Evolutionary conservation across 1,140 invertebrate genomes (phyloP).

Genomic region (Brachionus rubens): DNA sequence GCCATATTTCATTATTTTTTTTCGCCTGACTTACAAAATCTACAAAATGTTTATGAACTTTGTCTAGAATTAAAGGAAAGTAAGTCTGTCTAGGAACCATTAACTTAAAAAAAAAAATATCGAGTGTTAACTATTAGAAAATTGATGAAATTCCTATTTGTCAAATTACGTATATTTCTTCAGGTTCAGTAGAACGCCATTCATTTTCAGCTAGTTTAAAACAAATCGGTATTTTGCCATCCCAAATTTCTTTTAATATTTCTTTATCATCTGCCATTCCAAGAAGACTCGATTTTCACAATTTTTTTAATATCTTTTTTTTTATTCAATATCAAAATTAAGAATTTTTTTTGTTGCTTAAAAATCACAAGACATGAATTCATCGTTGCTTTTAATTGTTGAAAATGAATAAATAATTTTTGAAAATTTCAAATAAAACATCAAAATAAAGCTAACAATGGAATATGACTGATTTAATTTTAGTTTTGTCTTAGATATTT

Average conservation of each 20-base stretch:
- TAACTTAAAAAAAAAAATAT: no score
- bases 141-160: no score
- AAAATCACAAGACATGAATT: conserved; percentile 24
- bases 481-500: no score
- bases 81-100: conserved; percentile 92
- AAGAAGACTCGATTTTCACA: no score
- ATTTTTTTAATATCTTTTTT: not conserved
- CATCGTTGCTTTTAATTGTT: no score
- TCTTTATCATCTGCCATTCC: conserved; percentile 84
- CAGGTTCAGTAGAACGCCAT: conserved; percentile 39
- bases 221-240: conserved; percentile 84
- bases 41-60: conserved; percentile 86
- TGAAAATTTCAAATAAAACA: not conserved
- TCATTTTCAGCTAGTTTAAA: conserved; percentile 83
- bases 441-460: conserved; percentile 7
- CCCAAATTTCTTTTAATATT: conserved; percentile 88
- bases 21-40: conserved; percentile 69
- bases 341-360: no score
- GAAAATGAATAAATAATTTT: not conserved
- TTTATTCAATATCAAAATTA: no score
- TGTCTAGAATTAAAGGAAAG: conserved; percentile 90
- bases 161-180: conserved; percentile 43
- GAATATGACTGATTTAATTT: no score
- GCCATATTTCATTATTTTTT: conserved; percentile 81
- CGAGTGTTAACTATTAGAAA: no score